These are phyloP conservation scores for Neopelma chrysocephalum DNA, from an alignment of 2,797 vertebrate genomes.

Conservation along the genomic window DNA sequence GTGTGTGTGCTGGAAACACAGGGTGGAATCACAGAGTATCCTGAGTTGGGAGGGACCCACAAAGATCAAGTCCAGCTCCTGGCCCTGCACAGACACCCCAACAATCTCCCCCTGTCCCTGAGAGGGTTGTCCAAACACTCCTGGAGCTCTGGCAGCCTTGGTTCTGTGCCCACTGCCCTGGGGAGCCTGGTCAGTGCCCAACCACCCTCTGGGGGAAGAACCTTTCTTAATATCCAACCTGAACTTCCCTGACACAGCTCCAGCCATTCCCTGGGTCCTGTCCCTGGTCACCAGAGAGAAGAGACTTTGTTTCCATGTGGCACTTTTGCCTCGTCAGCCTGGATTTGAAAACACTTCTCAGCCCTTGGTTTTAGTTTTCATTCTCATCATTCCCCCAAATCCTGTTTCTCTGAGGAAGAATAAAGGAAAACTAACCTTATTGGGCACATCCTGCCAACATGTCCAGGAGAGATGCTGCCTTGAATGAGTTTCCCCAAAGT, in stretches of 20 bases:
- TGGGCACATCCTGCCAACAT: accelerated
- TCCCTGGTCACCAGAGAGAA: neutral
- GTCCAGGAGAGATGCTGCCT: neutral
- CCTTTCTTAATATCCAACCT: neutral
- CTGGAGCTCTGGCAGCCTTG: neutral
- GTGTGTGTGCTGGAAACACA: neutral
- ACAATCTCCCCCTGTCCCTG: neutral
- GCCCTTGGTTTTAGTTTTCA: neutral
- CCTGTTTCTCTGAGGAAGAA: neutral
- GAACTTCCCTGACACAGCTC: neutral
- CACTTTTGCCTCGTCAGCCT: neutral
- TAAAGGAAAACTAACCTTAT: neutral
- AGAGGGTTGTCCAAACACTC: accelerated
- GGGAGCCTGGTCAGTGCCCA: neutral
- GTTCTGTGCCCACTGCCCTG: neutral
- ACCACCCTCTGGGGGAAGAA: neutral
- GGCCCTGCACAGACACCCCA: neutral
- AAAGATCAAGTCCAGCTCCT: neutral
- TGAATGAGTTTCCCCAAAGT: accelerated
- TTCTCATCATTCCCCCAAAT: accelerated
- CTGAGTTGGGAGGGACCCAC: neutral
- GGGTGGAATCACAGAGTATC: neutral
- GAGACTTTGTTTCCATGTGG: neutral
- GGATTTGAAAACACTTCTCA: neutral
- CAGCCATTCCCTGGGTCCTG: neutral